Evolutionary conservation across 2,113 vertebrate genomes (phyloP).

Genomic region (Heterotilapia buettikoferi): DNA sequence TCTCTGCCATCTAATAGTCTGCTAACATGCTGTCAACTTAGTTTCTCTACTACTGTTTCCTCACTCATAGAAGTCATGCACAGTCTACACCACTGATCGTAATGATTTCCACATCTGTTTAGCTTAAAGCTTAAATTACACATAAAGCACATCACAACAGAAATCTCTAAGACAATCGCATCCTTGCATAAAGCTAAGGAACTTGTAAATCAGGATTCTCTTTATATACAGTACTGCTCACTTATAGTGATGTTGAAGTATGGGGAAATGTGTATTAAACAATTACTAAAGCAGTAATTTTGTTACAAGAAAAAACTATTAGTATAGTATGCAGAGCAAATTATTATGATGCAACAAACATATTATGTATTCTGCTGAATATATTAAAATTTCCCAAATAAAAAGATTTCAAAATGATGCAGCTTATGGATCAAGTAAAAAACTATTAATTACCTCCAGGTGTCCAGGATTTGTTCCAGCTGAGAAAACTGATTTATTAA

Average conservation of each 20-base stretch:
- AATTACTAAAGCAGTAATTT: not conserved
- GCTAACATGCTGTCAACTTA: not conserved
- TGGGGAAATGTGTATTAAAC: not conserved
- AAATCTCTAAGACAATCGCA: not conserved
- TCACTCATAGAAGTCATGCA: not conserved
- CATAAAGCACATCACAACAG: not conserved
- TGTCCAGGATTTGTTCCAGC: not conserved
- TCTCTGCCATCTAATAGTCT: not conserved
- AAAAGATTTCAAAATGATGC: not conserved
- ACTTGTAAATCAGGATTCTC: fast-evolving
- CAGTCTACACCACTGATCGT: not conserved
- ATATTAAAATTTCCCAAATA: not conserved
- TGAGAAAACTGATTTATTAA: not conserved
- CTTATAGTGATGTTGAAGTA: not conserved
- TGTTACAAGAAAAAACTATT: not conserved
- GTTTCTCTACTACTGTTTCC: not conserved
- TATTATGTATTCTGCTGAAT: not conserved
- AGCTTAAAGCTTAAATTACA: too few species aligned
- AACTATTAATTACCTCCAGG: not conserved
- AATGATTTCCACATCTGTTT: not conserved
- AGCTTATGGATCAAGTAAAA: not conserved
- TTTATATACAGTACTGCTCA: not conserved
- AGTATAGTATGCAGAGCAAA: not conserved
- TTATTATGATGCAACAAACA: not conserved
- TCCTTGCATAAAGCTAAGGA: not conserved